These are phyloP conservation scores for Channallabes apus DNA, from an alignment of 2,797 vertebrate species.

Conservation along the genomic window DNA sequence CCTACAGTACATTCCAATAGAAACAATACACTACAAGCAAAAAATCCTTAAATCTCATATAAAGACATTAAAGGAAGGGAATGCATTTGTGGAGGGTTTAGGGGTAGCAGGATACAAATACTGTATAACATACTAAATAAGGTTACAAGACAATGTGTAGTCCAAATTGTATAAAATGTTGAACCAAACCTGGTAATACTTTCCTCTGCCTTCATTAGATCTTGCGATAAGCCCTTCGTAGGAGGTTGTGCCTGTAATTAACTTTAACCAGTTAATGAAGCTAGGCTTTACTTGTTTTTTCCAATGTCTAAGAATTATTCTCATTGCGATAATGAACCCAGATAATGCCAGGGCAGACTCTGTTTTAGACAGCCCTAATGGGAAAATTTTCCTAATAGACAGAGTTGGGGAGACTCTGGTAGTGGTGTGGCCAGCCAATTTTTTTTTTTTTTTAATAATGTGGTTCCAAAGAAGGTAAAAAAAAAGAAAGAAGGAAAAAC, in stretches of 20 bases:
- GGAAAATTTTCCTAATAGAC: background rate
- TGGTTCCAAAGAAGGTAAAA: too few species aligned
- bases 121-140: background rate
- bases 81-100: too few species aligned
- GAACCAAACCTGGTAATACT: background rate
- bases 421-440: background rate
- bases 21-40: too few species aligned
- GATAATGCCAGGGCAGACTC: background rate
- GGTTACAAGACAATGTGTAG: background rate
- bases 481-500: too few species aligned
- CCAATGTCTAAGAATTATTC: background rate
- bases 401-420: background rate
- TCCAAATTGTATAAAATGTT: background rate
- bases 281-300: background rate
- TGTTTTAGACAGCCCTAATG: background rate
- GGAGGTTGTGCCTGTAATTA: background rate
- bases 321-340: background rate
- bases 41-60: too few species aligned
- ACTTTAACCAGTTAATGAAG: background rate
- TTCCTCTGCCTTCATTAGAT: background rate
- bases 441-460: too few species aligned
- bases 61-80: too few species aligned
- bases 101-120: too few species aligned
- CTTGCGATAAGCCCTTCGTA: background rate
- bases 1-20: too few species aligned